Percentiles rank a stretch among this genome's conserved stretches.
These are phyloP conservation scores for Fregetta grallaria DNA, from an alignment of 2,113 vertebrate species.

Conservation along the genomic window DNA sequence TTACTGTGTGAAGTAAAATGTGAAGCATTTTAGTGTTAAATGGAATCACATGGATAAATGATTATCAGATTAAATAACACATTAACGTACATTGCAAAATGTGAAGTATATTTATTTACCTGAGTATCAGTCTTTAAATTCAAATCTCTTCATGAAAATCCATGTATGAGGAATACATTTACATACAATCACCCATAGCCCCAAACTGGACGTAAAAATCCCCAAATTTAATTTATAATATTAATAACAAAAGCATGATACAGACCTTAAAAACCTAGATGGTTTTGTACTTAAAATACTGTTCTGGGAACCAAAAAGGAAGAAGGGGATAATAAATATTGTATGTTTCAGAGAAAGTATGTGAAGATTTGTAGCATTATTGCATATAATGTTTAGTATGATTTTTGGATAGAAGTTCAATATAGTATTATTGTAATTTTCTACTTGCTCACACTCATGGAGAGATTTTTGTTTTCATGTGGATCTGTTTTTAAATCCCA, in stretches of 20 bases:
- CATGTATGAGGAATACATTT: background rate
- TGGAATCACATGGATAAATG: background rate
- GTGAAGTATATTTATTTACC: background rate
- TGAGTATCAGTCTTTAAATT: background rate
- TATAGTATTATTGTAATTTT: background rate
- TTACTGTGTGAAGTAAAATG: background rate
- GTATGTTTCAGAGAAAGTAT: background rate
- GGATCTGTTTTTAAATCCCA: background rate
- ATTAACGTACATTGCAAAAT: background rate
- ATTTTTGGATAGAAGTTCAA: background rate
- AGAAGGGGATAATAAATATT: background rate
- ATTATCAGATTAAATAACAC: background rate
- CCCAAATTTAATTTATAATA: background rate
- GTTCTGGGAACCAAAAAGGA: background rate
- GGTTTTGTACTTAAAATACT: background rate
- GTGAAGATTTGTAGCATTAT: background rate
- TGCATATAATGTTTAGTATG: background rate
- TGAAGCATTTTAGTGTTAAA: background rate
- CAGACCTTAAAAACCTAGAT: background rate
- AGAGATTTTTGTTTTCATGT: background rate
- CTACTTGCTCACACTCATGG: background rate
- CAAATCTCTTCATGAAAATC: background rate
- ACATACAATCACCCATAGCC: background rate
- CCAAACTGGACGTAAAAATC: background rate
- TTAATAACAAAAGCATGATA: background rate